phyloP scores from a whole-genome alignment of 2,113 vertebrate species.

The Columbina picui region DNA sequence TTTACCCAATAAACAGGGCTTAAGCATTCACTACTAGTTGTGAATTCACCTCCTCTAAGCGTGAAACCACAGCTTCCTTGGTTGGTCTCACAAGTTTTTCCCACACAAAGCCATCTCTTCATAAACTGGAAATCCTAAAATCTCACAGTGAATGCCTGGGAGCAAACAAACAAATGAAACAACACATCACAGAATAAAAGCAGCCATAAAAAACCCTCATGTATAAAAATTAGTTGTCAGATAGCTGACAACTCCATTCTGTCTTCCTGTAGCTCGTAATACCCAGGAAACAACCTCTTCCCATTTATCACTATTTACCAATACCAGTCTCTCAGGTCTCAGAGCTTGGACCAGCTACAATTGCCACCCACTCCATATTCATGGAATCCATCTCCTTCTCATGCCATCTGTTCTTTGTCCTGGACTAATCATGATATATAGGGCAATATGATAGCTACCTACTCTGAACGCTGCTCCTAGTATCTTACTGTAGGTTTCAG shows the following conservation, averaged over 20 bases:
- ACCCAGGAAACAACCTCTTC: conserved; percentile 32
- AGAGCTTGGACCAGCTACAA: conserved; percentile 44
- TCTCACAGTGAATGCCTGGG: conserved; percentile 18
- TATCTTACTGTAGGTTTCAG: conserved; percentile 26
- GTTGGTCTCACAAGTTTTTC: background rate
- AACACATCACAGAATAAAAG: conserved; percentile 40
- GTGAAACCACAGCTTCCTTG: background rate
- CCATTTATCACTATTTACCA: conserved; percentile 62
- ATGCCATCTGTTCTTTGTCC: conserved; percentile 78
- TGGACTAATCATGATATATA: conserved; percentile 75
- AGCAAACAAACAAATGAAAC: conserved; percentile 52
- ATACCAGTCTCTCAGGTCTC: conserved; percentile 25
- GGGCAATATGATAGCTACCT: conserved; percentile 40
- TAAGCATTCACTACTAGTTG: background rate
- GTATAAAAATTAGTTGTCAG: conserved; percentile 51
- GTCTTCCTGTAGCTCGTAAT: conserved; percentile 32
- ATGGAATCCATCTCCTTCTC: conserved; percentile 54
- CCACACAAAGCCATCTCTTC: background rate
- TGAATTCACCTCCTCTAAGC: background rate
- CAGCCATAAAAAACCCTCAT: background rate
- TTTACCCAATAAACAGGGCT: background rate
- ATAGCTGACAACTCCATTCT: conserved; percentile 46
- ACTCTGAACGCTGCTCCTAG: conserved; percentile 55
- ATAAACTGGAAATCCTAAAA: background rate
- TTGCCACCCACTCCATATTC: conserved; percentile 73